phyloP scores from a whole-genome alignment of 2,797 vertebrate genomes.

The Hephaestus fuliginosus region DNA sequence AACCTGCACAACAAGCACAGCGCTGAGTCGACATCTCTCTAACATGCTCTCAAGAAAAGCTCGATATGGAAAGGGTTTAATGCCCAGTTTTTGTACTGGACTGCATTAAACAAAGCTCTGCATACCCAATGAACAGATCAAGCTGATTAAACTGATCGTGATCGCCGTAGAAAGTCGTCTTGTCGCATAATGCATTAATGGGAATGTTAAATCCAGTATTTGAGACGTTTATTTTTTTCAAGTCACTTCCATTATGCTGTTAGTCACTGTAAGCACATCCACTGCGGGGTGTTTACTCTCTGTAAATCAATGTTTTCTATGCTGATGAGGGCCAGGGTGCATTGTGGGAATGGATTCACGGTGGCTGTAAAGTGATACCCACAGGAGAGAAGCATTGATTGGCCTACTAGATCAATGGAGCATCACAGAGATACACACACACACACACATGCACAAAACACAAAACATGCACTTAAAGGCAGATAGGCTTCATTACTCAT shows the following conservation, averaged over 20 bases:
- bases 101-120: conserved; percentile 13
- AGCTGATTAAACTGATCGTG: conserved; percentile 27
- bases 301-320: conserved; percentile 74
- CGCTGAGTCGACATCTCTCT: conserved; percentile 39
- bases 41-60: conserved; percentile 10
- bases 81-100: conserved; percentile 13
- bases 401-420: conserved; percentile 57
- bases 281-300: conserved; percentile 32
- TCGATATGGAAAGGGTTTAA: conserved; percentile 36
- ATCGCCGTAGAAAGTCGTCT: conserved; percentile 1
- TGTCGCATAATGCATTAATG: conserved; percentile 1
- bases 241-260: conserved; percentile 26
- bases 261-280: conserved; percentile 24
- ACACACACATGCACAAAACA: conserved; percentile 10
- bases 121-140: conserved; percentile 9
- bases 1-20: conserved; percentile 10
- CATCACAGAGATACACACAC: conserved; percentile 32
- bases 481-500: conserved; percentile 23
- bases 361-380: conserved; percentile 66
- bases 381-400: conserved; percentile 70
- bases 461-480: conserved; percentile 14
- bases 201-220: conserved; percentile 19
- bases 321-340: conserved; percentile 67
- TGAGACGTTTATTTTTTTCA: conserved; percentile 17
- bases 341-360: conserved; percentile 68